These are phyloP conservation scores for Heliocidaris tuberculata DNA, from an alignment of 35 echinoderm and acorn worm species.

Conservation along the genomic window DNA sequence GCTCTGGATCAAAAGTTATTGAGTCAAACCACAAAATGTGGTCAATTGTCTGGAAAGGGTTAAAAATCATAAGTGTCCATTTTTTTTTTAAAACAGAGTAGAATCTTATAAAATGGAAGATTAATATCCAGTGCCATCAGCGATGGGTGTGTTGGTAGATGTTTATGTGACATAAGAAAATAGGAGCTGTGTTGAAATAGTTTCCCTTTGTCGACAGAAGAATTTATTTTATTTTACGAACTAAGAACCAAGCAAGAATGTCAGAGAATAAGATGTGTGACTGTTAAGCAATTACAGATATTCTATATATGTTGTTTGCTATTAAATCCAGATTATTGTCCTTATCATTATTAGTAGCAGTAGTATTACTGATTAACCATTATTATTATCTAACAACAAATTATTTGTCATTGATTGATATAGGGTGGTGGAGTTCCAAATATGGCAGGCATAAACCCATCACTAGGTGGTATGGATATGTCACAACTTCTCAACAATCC, in stretches of 20 bases:
- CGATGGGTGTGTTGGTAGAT: too few relatives aligned
- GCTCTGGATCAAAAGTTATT: too few relatives aligned
- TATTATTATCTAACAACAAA: background rate
- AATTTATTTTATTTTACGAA: background rate
- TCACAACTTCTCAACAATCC: constrained; percentile 85
- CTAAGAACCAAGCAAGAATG: background rate
- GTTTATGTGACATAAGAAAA: too few relatives aligned
- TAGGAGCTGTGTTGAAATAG: too few relatives aligned
- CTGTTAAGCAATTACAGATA: background rate
- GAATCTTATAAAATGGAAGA: too few relatives aligned
- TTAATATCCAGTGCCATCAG: too few relatives aligned
- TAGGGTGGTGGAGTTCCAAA: constrained; percentile 37
- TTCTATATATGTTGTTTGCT: background rate
- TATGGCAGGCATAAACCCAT: constrained; percentile 57
- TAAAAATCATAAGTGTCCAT: too few relatives aligned
- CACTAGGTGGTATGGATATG: constrained; percentile 79
- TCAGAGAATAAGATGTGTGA: background rate
- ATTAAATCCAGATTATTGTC: background rate
- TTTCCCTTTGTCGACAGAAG: too few relatives aligned
- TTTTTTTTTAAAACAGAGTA: too few relatives aligned
- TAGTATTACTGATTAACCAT: too few relatives aligned
- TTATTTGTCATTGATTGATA: background rate
- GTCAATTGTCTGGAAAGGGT: too few relatives aligned
- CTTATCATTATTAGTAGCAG: background rate
- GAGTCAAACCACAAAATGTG: too few relatives aligned